phyloP scores from a whole-genome alignment of 1,140 invertebrate species.

The Eurosta solidaginis region DNA sequence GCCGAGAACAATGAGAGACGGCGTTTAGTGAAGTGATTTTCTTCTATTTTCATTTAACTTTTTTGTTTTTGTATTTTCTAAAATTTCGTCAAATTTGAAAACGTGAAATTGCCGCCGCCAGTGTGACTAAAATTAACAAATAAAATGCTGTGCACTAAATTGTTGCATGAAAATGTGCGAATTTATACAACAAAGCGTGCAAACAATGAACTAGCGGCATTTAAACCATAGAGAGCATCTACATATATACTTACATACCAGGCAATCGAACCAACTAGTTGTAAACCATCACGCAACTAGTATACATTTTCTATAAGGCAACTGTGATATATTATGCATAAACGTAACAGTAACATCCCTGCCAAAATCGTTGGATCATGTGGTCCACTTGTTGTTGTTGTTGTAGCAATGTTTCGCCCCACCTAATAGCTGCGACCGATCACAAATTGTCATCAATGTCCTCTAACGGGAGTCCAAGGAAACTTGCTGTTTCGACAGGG shows the following conservation, averaged over 20 bases:
- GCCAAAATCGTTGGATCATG: too few relatives aligned
- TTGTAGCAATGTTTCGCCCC: too few relatives aligned
- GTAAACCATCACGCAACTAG: too few relatives aligned
- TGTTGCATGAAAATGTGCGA: slow-evolving; percentile 3
- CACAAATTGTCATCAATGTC: too few relatives aligned
- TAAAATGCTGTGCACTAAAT: not conserved
- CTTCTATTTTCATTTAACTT: not conserved
- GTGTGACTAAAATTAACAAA: not conserved
- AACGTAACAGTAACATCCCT: too few relatives aligned
- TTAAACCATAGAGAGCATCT: not conserved
- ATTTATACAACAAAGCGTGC: not conserved
- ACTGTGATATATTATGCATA: too few relatives aligned
- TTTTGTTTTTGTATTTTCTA: not conserved
- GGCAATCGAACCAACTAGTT: too few relatives aligned
- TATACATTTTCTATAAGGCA: too few relatives aligned
- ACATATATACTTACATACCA: not conserved
- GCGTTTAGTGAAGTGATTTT: slow-evolving; percentile 12
- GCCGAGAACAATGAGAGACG: not conserved
- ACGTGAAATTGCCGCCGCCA: slow-evolving; percentile 25
- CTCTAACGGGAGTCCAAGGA: too few relatives aligned
- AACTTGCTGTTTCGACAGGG: too few relatives aligned
- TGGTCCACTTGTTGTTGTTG: too few relatives aligned
- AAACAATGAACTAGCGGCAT: not conserved
- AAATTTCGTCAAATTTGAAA: not conserved
- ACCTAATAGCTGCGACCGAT: too few relatives aligned